phyloP scores from a whole-genome alignment of 1,140 invertebrate genomes.

The Microplitis mediator region DNA sequence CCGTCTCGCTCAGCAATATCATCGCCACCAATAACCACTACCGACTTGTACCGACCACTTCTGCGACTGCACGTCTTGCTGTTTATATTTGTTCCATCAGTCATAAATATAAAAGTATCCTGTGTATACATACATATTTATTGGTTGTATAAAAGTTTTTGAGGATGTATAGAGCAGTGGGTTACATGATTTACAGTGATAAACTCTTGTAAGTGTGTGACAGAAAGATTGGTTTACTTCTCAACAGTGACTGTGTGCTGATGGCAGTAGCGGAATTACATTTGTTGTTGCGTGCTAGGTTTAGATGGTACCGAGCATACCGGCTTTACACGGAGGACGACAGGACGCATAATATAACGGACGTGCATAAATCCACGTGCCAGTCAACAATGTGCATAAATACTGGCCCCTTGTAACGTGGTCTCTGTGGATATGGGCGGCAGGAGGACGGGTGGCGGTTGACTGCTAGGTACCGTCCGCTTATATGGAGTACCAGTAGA shows the following conservation, averaged over 20 bases:
- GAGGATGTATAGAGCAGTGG: no score
- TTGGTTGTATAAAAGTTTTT: neutral
- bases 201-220: conserved; percentile 6
- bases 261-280: conserved; percentile 20
- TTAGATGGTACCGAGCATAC: conserved; percentile 54
- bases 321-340: conserved; percentile 52
- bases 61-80: no score
- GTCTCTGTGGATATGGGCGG: conserved; percentile 39
- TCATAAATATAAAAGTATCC: neutral
- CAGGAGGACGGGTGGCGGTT: conserved; percentile 28
- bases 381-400: conserved; percentile 64
- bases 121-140: neutral
- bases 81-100: neutral
- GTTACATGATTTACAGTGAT: neutral
- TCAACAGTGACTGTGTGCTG: neutral
- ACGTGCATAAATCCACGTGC: conserved; percentile 61
- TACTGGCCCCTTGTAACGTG: conserved; percentile 55
- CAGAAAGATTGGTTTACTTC: conserved; percentile 12
- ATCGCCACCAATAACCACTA: no score
- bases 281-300: conserved; percentile 53
- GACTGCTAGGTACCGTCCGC: conserved; percentile 34
- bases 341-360: conserved; percentile 61
- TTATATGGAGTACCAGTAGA: conserved; percentile 15
- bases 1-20: no score
- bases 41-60: no score